Conservation (phyloP, 2,888 invertebrate genomes). For the Dioctria linearis region DNA sequence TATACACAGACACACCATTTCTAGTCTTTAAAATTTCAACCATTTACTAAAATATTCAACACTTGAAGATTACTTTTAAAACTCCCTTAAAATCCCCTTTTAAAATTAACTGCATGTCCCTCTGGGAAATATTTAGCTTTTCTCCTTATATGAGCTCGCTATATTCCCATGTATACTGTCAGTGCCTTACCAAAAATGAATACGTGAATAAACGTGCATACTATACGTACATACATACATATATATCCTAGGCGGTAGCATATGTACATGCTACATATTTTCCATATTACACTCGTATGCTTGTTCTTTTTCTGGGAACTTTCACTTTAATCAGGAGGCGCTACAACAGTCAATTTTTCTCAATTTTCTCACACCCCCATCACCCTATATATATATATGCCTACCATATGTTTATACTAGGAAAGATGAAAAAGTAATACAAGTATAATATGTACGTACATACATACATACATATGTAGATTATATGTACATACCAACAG, state of each 20-base stretch:
- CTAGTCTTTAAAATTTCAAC: slow-evolving; percentile 40
- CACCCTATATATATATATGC: neutral
- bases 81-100: slow-evolving; percentile 50
- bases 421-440: neutral
- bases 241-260: no score
- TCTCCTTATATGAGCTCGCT: slow-evolving; percentile 22
- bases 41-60: slow-evolving; percentile 48
- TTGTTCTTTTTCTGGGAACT: neutral
- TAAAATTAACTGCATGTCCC: slow-evolving; percentile 52
- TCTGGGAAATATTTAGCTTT: slow-evolving; percentile 45
- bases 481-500: no score
- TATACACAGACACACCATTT: neutral
- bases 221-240: no score
- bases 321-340: slow-evolving; percentile 23
- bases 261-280: no score
- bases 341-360: slow-evolving; percentile 41
- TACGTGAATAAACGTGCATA: no score
- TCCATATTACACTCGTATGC: neutral
- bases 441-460: slow-evolving; percentile 8
- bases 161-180: slow-evolving; percentile 26
- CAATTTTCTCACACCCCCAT: slow-evolving; percentile 31
- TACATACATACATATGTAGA: neutral
- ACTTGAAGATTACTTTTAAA: slow-evolving; percentile 50
- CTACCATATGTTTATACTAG: neutral
- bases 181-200: neutral